phyloP scores from a whole-genome alignment of 2,888 invertebrate genomes.

The Drosophila anomalata region DNA sequence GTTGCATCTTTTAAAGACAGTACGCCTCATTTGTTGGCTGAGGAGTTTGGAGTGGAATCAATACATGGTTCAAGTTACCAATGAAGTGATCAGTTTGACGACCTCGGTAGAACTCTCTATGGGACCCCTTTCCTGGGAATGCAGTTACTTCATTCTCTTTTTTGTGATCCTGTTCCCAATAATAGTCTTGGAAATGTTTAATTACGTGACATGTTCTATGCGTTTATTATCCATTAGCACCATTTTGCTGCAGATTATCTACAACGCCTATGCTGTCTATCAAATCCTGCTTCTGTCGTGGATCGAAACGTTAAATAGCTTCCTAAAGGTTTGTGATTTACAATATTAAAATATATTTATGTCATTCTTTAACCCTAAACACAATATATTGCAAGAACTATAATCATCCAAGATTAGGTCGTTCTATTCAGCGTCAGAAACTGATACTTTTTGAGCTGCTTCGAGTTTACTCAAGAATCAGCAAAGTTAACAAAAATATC shows the following conservation, averaged over 20 bases:
- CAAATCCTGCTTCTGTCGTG: conserved; percentile 28
- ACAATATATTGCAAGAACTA: background rate
- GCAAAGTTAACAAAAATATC: conserved; percentile 2
- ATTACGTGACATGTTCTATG: background rate
- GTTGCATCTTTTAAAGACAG: background rate
- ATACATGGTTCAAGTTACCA: conserved; percentile 1
- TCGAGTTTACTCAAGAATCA: conserved; percentile 12
- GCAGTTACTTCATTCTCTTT: background rate
- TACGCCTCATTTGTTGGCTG: background rate
- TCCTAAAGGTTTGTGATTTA: background rate
- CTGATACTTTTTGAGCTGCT: background rate
- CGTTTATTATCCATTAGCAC: background rate
- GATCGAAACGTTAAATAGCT: background rate
- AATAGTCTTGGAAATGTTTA: background rate
- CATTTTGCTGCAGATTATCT: conserved; percentile 17
- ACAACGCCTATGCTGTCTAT: conserved; percentile 11
- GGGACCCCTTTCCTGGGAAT: background rate
- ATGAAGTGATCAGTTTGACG: conserved; percentile 10
- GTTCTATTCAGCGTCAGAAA: background rate
- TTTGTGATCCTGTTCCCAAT: background rate
- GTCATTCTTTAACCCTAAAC: no score
- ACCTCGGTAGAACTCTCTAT: background rate
- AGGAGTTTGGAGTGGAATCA: conserved; percentile 4
- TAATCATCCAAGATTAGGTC: background rate
- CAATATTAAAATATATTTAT: background rate